A percentile compares a stretch with the other conserved stretches of the same genome.
Conservation (phyloP, 64 coral and sea anemone genomes). For the Dendronephthya gigantea region DNA sequence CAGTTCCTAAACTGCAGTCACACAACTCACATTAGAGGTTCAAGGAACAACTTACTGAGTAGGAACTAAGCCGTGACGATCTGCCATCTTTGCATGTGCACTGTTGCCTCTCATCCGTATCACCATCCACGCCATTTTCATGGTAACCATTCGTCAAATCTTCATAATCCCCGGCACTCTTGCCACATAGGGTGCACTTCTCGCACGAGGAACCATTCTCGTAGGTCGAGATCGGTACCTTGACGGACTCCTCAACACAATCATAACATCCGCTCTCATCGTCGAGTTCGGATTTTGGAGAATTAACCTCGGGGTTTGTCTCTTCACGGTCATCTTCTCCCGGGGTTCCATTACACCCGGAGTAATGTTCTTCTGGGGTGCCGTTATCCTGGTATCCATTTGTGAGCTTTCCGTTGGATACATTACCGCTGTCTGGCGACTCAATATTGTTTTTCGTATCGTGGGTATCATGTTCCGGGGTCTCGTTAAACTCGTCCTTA, state of each 20-base stretch:
- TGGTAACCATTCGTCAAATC: background rate
- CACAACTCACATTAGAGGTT: too few relatives aligned
- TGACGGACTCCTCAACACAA: background rate
- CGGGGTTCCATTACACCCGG: background rate
- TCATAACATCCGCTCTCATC: slow-evolving; percentile 11
- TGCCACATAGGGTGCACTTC: background rate
- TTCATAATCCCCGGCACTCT: background rate
- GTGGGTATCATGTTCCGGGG: slow-evolving; percentile 20
- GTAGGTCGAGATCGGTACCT: background rate
- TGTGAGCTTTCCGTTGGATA: background rate
- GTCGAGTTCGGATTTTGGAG: background rate
- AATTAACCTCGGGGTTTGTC: background rate
- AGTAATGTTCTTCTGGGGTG: background rate
- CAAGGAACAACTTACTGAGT: background rate
- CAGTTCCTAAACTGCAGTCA: too few relatives aligned
- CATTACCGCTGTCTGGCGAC: background rate
- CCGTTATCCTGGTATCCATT: background rate
- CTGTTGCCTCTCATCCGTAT: background rate
- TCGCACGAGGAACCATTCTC: background rate
- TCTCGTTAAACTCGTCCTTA: slow-evolving; percentile 49
- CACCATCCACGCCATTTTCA: background rate
- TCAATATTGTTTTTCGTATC: background rate
- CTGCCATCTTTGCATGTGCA: background rate
- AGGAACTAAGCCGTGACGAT: background rate
- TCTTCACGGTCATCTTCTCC: background rate